phyloP scores from a whole-genome alignment of 2,113 vertebrate genomes.

The Gymnorhina tibicen region DNA sequence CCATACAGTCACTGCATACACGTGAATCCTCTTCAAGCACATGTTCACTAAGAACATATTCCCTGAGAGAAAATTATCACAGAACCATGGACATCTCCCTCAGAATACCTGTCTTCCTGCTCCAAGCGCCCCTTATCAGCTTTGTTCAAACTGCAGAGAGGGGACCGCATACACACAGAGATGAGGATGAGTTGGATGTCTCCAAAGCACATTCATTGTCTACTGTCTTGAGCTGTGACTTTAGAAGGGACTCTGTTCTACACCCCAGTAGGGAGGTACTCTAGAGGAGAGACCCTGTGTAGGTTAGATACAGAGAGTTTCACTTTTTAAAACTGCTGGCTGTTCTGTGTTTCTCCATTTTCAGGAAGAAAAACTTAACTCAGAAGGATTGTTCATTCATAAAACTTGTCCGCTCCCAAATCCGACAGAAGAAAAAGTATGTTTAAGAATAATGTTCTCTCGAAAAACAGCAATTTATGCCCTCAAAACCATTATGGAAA shows the following conservation, averaged over 20 bases:
- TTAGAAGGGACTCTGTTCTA: neutral
- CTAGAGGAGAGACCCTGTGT: neutral
- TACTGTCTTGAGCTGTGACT: neutral
- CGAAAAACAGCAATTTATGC: neutral
- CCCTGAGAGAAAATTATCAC: neutral
- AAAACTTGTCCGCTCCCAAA: neutral
- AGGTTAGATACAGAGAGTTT: neutral
- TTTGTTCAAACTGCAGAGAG: neutral
- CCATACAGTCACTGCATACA: neutral
- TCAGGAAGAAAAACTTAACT: neutral
- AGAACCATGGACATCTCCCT: neutral
- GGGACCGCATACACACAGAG: accelerated
- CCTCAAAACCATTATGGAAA: neutral
- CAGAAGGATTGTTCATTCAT: neutral
- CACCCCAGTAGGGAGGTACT: neutral
- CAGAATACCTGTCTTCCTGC: neutral
- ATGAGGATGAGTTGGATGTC: neutral
- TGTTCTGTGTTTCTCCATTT: neutral
- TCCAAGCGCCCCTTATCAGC: neutral
- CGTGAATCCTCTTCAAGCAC: neutral
- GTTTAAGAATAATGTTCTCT: neutral
- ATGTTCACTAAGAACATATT: neutral
- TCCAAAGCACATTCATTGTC: neutral
- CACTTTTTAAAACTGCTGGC: neutral
- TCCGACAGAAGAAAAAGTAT: neutral